Conservation (phyloP, 2,113 vertebrate genomes). For the Mionectes macconnelli region DNA sequence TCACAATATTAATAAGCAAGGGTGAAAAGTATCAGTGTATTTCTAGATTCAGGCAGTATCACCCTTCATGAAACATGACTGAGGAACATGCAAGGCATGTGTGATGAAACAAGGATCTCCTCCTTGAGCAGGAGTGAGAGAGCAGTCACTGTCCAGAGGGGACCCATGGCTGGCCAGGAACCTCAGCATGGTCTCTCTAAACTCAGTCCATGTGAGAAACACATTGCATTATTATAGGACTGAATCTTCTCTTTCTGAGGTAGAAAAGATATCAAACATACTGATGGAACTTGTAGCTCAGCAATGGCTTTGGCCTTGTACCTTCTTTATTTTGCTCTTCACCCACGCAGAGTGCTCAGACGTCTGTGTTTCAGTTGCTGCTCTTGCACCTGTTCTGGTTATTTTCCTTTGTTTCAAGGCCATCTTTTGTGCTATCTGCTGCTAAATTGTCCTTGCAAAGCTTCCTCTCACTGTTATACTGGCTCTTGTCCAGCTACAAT, state of each 20-base stretch:
- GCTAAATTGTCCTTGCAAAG: not conserved
- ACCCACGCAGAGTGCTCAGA: not conserved
- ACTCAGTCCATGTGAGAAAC: not conserved
- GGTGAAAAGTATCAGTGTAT: not conserved
- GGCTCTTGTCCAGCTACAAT: not conserved
- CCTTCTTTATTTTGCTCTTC: not conserved
- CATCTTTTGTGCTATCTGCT: not conserved
- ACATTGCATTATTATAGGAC: not conserved
- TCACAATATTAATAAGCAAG: not conserved
- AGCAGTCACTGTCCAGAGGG: not conserved
- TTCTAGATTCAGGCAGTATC: not conserved
- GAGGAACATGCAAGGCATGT: not conserved
- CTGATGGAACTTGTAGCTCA: not conserved
- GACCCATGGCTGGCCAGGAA: not conserved
- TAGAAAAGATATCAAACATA: not conserved
- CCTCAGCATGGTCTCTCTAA: not conserved
- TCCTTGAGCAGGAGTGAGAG: not conserved
- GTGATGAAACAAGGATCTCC: not conserved
- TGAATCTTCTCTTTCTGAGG: not conserved
- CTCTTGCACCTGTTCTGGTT: not conserved
- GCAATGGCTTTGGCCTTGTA: not conserved
- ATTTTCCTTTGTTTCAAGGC: conserved; percentile 4
- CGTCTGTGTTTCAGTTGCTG: not conserved
- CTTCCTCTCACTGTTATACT: not conserved
- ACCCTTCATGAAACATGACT: not conserved